Percentiles rank a stretch among this genome's conserved stretches.
Evolutionary conservation across 2,797 vertebrate genomes (phyloP).

Genomic region (Huso huso): DNA sequence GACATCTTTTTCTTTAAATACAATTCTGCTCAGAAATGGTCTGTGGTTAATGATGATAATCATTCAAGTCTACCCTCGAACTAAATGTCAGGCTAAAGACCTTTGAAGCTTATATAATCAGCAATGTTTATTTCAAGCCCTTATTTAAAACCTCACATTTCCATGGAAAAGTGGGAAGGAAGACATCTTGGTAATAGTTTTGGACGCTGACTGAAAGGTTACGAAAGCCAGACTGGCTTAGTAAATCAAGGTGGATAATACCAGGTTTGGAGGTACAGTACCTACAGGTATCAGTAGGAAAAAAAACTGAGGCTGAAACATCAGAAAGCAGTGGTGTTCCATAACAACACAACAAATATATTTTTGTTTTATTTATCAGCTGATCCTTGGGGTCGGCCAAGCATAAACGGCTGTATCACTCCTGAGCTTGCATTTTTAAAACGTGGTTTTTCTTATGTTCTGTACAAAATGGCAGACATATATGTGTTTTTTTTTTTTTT

Average conservation of each 20-base stretch:
- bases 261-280: neutral
- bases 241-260: neutral
- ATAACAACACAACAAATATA: neutral
- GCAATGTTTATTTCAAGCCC: slow-evolving; percentile 6
- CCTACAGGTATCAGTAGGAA: too few relatives aligned
- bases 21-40: slow-evolving; percentile 50
- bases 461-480: too few relatives aligned
- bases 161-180: neutral
- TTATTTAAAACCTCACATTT: neutral
- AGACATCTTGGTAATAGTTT: neutral
- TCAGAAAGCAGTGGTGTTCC: too few relatives aligned
- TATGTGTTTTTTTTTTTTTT: neutral
- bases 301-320: too few relatives aligned
- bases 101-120: slow-evolving; percentile 19
- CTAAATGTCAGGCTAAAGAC: neutral
- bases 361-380: slow-evolving; percentile 17
- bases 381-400: slow-evolving; percentile 21
- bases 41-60: slow-evolving; percentile 33
- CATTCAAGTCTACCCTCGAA: slow-evolving; percentile 9
- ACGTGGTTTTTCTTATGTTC: neutral
- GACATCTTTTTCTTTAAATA: slow-evolving; percentile 40
- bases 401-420: slow-evolving; percentile 20
- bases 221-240: neutral
- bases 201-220: neutral
- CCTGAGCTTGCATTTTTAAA: slow-evolving; percentile 20